These are phyloP conservation scores for Atherinomorus stipes DNA, from an alignment of 2,113 vertebrate genomes.

Conservation along the genomic window DNA sequence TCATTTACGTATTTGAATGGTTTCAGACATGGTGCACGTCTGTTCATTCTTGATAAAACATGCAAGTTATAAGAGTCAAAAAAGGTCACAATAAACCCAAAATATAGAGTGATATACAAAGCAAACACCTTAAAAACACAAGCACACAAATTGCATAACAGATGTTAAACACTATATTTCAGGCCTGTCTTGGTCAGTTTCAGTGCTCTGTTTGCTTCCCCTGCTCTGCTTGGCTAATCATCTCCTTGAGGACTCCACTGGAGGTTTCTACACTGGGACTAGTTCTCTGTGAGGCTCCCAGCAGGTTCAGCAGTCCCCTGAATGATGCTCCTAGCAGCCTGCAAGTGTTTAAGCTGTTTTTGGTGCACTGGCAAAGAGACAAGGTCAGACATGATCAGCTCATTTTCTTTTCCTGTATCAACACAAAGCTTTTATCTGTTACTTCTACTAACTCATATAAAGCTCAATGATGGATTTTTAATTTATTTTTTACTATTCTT, in stretches of 20 bases:
- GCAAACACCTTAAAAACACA: not conserved
- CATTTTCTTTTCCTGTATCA: too few relatives aligned
- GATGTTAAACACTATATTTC: not conserved
- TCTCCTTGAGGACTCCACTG: conserved; percentile 19
- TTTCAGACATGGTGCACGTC: too few relatives aligned
- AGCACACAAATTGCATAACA: not conserved
- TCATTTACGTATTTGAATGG: too few relatives aligned
- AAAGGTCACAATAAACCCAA: too few relatives aligned
- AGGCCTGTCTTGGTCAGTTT: conserved; percentile 13
- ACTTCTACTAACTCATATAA: not conserved
- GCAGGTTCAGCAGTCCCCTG: conserved; percentile 56
- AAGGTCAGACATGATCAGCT: not conserved
- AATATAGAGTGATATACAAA: not conserved
- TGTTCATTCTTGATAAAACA: too few relatives aligned
- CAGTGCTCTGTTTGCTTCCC: not conserved
- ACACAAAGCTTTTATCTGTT: not conserved
- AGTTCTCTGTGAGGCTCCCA: not conserved
- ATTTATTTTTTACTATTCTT: not conserved
- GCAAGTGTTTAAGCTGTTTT: conserved; percentile 87
- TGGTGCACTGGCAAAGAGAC: conserved; percentile 82
- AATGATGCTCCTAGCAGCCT: conserved; percentile 87
- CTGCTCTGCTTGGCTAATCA: conserved; percentile 11
- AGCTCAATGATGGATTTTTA: not conserved
- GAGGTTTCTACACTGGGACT: conserved; percentile 46
- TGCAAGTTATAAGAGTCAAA: not conserved